Percentiles rank a stretch among this genome's conserved stretches.
Conservation (phyloP, 2,113 vertebrate species). For the Mirounga angustirostris region DNA sequence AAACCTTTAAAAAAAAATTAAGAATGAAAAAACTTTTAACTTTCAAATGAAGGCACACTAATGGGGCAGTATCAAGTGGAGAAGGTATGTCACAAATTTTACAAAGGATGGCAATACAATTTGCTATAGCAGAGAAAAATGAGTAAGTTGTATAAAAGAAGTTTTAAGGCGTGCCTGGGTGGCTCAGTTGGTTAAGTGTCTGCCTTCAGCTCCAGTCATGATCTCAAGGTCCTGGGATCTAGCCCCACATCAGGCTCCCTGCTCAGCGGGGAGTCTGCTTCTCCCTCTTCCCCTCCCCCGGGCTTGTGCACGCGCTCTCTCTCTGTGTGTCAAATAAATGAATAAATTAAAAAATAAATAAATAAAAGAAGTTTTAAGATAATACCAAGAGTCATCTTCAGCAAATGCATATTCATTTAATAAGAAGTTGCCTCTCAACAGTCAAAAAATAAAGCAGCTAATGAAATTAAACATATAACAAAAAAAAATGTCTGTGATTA, state of each 20-base stretch:
- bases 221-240: no score
- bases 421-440: background rate
- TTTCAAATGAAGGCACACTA: background rate
- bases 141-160: background rate
- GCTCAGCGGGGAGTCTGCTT: no score
- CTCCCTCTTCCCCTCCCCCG: no score
- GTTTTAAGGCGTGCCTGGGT: no score
- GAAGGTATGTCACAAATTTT: background rate
- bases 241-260: no score
- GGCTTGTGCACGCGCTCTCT: no score
- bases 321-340: no score
- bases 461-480: background rate
- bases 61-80: background rate
- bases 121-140: background rate
- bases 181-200: no score
- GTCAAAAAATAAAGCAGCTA: background rate
- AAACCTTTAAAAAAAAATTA: background rate
- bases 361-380: background rate
- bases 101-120: slow-evolving; percentile 32
- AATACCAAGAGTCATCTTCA: slow-evolving; percentile 8
- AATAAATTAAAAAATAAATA: no score
- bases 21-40: background rate
- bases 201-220: no score
- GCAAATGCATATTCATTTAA: slow-evolving; percentile 20
- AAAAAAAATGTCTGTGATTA: background rate